Evolutionary conservation across 2,797 vertebrate species (phyloP), one percentile per base, ranked within the genome.

Genomic region (Myripristis murdjan): DNA sequence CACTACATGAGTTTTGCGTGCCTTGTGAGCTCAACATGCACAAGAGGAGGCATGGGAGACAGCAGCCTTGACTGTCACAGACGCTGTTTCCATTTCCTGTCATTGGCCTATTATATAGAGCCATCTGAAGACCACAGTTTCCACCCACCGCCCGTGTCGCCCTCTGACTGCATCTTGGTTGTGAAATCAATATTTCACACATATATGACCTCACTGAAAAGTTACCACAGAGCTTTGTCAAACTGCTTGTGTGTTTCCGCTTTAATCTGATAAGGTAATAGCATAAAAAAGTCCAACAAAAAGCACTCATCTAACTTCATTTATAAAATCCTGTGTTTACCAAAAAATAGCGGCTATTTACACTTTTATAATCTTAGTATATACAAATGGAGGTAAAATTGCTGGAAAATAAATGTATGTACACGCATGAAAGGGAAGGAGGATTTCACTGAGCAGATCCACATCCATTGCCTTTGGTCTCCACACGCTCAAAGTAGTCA

Each of bases 1-100:
- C 5, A 4, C 14, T 47, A 6, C 26, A 0, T 35, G 14, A 14
- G 41, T 28, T 33, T 43, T 10, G 33, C 26, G 1, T 9, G 11
- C 10, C 6, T 15, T 63, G 23, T 31, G 14, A 5, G 24, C 33
- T n/a, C 4, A 57, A 16, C 1, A 37, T 15, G 4, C 0, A 15
- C 47, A 18, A 16, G 23, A 41, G 10, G 43, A 62, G 8, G 11
- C 20, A 24, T 12, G 1, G 1, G 26, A 51, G 24, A 49, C n/a
- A 46, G 5, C n/a, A 0, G n/a, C 44, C 23, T 5, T 0, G 7
- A 37, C 41, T 0, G 33, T 68, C 75, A 56, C 22, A 72, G 41
- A 14, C 33, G 0, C 5, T 52, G n/a, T 87, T 87, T 92, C 77
- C 77, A 84, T 61, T 86, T 90, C 87, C 86, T 89, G 82, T 55